Evolutionary conservation across 1,140 invertebrate species (phyloP).

Genomic region (Galendromus occidentalis): DNA sequence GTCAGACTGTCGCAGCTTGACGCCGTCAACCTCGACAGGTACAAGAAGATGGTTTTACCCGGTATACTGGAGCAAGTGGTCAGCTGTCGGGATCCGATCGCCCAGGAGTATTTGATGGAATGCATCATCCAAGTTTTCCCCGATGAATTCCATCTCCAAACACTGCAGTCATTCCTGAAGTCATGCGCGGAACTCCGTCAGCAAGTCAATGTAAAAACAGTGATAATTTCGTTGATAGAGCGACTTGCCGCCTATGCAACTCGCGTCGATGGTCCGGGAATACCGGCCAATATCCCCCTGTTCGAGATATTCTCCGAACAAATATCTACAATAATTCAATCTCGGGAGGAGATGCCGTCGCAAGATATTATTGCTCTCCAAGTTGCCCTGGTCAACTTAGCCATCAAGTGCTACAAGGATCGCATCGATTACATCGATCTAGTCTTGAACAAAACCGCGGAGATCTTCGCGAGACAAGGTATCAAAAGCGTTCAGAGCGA

Average conservation of each 20-base stretch:
- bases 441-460: constrained; percentile 66
- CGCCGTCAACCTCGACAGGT: constrained; percentile 77
- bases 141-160: constrained; percentile 94
- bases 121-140: constrained; percentile 99
- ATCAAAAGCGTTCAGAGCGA: constrained; percentile 55
- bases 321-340: constrained; percentile 82
- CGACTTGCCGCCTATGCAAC: constrained; percentile 42
- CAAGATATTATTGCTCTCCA: constrained; percentile 92
- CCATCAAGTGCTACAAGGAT: constrained; percentile 87
- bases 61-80: constrained; percentile 89
- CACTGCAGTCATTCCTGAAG: constrained; percentile 77
- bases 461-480: constrained; percentile 57
- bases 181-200: constrained; percentile 88
- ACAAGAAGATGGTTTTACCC: constrained; percentile 67
- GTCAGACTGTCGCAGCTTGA: constrained; percentile 89
- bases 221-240: constrained; percentile 90
- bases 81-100: constrained; percentile 91
- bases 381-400: constrained; percentile 80
- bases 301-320: constrained; percentile 98
- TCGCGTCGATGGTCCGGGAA: constrained; percentile 42
- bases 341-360: constrained; percentile 70
- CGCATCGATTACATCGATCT: constrained; percentile 86
- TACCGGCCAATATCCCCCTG: constrained; percentile 67
- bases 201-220: constrained; percentile 93
- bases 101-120: constrained; percentile 99